Percentiles rank a stretch among this genome's conserved stretches.
Conservation (phyloP, 2,888 invertebrate species). For the Dasypogon diadema region DNA sequence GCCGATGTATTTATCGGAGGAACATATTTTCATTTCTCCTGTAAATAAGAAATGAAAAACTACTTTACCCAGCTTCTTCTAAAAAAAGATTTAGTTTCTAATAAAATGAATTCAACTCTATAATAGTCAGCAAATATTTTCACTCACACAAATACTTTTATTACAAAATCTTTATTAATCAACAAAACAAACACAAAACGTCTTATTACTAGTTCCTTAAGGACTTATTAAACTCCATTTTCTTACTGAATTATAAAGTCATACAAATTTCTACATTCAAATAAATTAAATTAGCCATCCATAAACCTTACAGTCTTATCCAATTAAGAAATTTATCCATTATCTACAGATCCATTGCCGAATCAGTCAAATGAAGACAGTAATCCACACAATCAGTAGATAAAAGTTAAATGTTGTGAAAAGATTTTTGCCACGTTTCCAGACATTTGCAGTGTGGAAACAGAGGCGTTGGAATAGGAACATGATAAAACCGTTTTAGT, state of each 20-base stretch:
- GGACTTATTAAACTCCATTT: no score
- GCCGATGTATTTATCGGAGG: no score
- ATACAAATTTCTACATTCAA: neutral
- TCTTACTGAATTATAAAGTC: no score
- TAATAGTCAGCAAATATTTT: no score
- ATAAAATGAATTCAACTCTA: no score
- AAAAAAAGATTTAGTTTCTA: no score
- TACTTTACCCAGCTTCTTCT: no score
- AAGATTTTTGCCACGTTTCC: slow-evolving; percentile 40
- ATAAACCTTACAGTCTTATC: neutral
- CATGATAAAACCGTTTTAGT: slow-evolving; percentile 51
- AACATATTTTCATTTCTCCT: no score
- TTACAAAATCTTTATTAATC: neutral
- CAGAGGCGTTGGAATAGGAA: slow-evolving; percentile 38
- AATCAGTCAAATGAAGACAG: slow-evolving; percentile 17
- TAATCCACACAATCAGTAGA: slow-evolving; percentile 36
- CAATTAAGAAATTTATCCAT: neutral
- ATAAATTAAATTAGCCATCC: neutral
- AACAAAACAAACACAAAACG: neutral
- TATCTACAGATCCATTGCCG: neutral
- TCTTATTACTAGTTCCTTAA: neutral
- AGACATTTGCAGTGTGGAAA: neutral
- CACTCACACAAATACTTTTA: no score
- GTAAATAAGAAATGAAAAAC: no score
- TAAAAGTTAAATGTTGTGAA: slow-evolving; percentile 49